Base-by-base conservation (phyloP, 2,113 vertebrate species). In the Stegastes partitus region DNA sequence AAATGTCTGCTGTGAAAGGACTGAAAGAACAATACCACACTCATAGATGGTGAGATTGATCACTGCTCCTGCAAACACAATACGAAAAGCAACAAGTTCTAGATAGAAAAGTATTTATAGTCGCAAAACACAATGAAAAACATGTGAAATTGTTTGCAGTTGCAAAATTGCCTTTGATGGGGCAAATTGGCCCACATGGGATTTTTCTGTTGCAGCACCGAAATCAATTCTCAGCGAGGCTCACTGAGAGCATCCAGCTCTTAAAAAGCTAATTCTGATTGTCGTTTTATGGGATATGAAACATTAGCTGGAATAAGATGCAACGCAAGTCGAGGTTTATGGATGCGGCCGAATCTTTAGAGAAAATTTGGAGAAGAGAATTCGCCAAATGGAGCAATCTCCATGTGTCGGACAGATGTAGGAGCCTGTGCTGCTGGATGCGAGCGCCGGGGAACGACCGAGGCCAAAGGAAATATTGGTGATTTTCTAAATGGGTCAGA, bases 401-500 rank as follows among this genome's bases (percentile, higher is more conserved):
- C 6, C 47, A 49, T 54, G 22, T 55, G 65, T 19, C 22, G 0
- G 42, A n/a, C 37, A 68, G 39, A 44, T 26, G 10, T 68, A 37
- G 55, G 34, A 37, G 50, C 22, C 2, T 26, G 23, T 15, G 51
- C 21, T 11, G 7, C 65, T 42, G 39, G 12, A 42, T 14, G 39
- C 2, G 39, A 42, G 34, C 34, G 4, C 34, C 9, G 34, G 34
- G 9, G 39, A 42, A 42, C 39, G 39, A 53, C 47, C 34, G 23
- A 11, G 1, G 45, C 74, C 74, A 77, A 77, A 21, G n/a, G 31
- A 68, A 68, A 68, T 44, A 77, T 0, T 53, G 55, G 45, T 59
- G 45, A 34, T 31, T 31, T 53, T 75, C 21, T 50, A 8, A 25
- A 50, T 5, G 0, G 7, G 28, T 62, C 53, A 57, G 72, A 68